Percentiles rank a stretch among this genome's conserved stretches.
phyloP scores from a whole-genome alignment of 1,140 invertebrate species.

The Trypoxylus dichotomus region DNA sequence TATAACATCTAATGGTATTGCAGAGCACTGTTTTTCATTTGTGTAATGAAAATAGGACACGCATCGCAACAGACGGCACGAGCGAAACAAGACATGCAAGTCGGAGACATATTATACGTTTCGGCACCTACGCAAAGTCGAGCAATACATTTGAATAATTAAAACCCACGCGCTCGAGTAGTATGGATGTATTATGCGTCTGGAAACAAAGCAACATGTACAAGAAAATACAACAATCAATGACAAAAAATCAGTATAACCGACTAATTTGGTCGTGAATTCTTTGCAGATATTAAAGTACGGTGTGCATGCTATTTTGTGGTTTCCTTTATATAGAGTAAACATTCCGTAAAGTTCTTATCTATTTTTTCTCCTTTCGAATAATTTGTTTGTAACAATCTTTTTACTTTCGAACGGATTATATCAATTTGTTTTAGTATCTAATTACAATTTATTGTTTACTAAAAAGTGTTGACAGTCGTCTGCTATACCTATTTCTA shows the following conservation, averaged over 20 bases:
- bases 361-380: too few relatives aligned
- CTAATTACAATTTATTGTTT: too few relatives aligned
- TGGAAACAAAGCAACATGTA: not conserved
- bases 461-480: too few relatives aligned
- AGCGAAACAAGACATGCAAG: not conserved
- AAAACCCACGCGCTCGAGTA: not conserved
- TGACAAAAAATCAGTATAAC: not conserved
- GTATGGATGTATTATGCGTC: not conserved
- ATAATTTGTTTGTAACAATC: too few relatives aligned
- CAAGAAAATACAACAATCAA: not conserved
- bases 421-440: too few relatives aligned
- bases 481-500: too few relatives aligned
- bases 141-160: conserved; percentile 12
- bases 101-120: not conserved
- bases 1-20: not conserved
- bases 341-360: too few relatives aligned
- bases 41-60: not conserved
- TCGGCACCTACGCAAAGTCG: not conserved
- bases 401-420: too few relatives aligned
- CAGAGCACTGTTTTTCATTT: not conserved
- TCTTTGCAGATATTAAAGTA: too few relatives aligned
- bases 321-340: too few relatives aligned
- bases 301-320: too few relatives aligned
- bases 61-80: not conserved
- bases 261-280: not conserved